Evolutionary conservation across 2,888 invertebrate genomes (phyloP).

Genomic region (Nemotelus nigrinus): DNA sequence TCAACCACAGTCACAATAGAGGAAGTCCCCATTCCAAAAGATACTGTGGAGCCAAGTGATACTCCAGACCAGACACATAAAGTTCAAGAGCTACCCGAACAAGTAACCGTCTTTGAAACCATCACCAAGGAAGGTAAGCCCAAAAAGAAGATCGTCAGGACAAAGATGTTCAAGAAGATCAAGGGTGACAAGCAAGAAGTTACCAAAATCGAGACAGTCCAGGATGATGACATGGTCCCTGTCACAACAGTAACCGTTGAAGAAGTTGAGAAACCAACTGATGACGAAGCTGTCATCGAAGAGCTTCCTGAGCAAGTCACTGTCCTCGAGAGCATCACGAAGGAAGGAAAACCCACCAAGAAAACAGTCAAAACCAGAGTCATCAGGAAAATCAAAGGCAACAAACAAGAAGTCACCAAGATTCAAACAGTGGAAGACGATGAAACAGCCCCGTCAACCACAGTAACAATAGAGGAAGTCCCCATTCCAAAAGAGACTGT

Average conservation of each 20-base stretch:
- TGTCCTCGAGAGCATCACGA: constrained; percentile 42
- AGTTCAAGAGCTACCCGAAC: constrained; percentile 49
- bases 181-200: constrained; percentile 56
- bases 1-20: constrained; percentile 52
- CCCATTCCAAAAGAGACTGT: constrained; percentile 7
- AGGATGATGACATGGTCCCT: constrained; percentile 56
- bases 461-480: constrained; percentile 54
- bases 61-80: constrained; percentile 39
- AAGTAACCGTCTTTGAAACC: constrained; percentile 57
- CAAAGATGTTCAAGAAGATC: constrained; percentile 58
- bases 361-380: constrained; percentile 62
- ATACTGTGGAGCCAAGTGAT: constrained; percentile 52
- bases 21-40: constrained; percentile 52
- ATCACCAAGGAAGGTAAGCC: constrained; percentile 53
- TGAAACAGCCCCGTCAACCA: constrained; percentile 60
- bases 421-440: constrained; percentile 64
- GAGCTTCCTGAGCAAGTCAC: constrained; percentile 49
- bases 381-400: constrained; percentile 63
- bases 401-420: constrained; percentile 65
- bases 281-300: constrained; percentile 53
- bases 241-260: constrained; percentile 55
- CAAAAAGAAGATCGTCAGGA: constrained; percentile 58
- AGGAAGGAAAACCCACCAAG: constrained; percentile 56
- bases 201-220: constrained; percentile 60
- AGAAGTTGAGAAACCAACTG: constrained; percentile 48